Percentiles rank a stretch among this genome's conserved stretches.
phyloP scores from a whole-genome alignment of 2,888 invertebrate genomes.

The Drosophila anomalipes region DNA sequence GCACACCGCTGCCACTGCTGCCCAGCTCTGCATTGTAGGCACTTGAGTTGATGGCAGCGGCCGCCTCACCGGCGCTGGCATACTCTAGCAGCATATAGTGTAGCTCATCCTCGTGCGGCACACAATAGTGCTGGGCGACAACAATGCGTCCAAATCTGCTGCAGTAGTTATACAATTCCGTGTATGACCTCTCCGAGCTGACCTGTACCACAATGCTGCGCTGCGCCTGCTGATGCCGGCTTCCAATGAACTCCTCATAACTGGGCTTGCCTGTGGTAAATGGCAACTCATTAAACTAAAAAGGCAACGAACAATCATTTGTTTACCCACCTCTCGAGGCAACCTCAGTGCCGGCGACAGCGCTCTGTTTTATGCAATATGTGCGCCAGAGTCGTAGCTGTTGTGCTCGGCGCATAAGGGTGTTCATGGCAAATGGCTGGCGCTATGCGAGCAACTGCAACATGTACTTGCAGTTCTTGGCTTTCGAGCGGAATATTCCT shows the following conservation, averaged over 20 bases:
- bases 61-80: conserved; percentile 86
- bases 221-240: conserved; percentile 88
- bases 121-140: conserved; percentile 88
- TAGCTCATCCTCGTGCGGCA: conserved; percentile 86
- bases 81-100: conserved; percentile 93
- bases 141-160: conserved; percentile 88
- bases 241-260: conserved; percentile 87
- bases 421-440: conserved; percentile 58
- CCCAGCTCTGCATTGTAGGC: conserved; percentile 87
- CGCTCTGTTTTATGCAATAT: conserved; percentile 62
- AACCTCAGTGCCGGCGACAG: conserved; percentile 23
- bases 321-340: conserved; percentile 33
- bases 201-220: conserved; percentile 92
- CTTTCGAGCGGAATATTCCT: conserved; percentile 11
- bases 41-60: conserved; percentile 87
- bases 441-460: conserved; percentile 30
- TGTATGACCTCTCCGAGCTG: conserved; percentile 89
- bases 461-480: conserved; percentile 34
- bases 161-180: conserved; percentile 90
- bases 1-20: conserved; percentile 83
- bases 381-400: conserved; percentile 56
- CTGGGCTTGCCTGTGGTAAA: conserved; percentile 51
- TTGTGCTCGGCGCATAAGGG: conserved; percentile 59
- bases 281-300: neutral
- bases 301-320: conserved; percentile 3